Conservation (phyloP, 2,797 vertebrate genomes). For the Pseudopleuronectes americanus region DNA sequence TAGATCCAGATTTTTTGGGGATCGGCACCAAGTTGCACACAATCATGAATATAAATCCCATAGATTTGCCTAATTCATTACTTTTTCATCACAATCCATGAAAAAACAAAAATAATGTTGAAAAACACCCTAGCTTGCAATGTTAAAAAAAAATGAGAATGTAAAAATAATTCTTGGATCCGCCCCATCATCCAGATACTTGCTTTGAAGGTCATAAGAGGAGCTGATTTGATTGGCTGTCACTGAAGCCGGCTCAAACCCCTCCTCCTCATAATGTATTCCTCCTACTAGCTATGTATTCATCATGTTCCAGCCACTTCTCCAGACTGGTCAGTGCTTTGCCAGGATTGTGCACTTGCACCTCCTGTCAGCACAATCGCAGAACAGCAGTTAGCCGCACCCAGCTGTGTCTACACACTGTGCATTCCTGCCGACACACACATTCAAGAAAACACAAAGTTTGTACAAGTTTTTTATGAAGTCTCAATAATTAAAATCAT, state of each 20-base stretch:
- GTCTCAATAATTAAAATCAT: neutral
- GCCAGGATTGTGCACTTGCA: constrained; percentile 6
- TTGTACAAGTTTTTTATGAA: neutral
- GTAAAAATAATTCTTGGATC: too few relatives aligned
- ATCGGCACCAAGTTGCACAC: too few relatives aligned
- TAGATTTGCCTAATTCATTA: too few relatives aligned
- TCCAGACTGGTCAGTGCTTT: constrained; percentile 1
- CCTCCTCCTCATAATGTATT: constrained; percentile 35
- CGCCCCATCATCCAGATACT: too few relatives aligned
- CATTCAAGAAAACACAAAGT: neutral
- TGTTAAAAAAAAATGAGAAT: too few relatives aligned
- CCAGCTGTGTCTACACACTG: neutral
- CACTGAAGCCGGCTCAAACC: neutral
- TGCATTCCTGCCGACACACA: neutral
- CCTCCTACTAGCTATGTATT: constrained; percentile 15
- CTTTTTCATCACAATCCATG: too few relatives aligned
- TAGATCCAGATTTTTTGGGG: too few relatives aligned
- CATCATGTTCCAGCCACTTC: constrained; percentile 5
- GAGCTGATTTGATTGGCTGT: constrained; percentile 14
- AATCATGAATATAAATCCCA: too few relatives aligned
- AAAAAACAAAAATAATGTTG: too few relatives aligned
- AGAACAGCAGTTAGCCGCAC: constrained; percentile 13
- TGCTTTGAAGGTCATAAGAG: neutral
- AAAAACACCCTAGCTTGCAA: too few relatives aligned
- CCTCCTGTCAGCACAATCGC: neutral